phyloP scores from a whole-genome alignment of 2,113 vertebrate species.

The Erinaceus europaeus region DNA sequence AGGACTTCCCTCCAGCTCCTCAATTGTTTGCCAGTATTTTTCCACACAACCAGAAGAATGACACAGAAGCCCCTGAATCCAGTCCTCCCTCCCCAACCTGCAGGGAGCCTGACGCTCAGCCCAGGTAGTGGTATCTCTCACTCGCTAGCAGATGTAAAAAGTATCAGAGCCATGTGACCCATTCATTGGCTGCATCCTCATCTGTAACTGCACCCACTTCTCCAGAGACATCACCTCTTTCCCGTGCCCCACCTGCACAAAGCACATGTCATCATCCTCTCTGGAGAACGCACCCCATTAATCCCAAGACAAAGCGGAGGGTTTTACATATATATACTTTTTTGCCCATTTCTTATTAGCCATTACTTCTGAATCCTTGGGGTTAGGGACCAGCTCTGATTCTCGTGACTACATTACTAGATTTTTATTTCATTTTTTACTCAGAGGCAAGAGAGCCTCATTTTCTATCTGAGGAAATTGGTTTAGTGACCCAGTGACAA shows the following conservation, averaged over 20 bases:
- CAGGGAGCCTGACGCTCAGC: too few species aligned
- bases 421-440: conserved; percentile 68
- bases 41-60: background rate
- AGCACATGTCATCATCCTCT: background rate
- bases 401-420: conserved; percentile 59
- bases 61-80: background rate
- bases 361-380: conserved; percentile 48
- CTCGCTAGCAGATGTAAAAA: too few species aligned
- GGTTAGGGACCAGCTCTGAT: conserved; percentile 63
- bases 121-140: too few species aligned
- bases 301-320: conserved; percentile 49
- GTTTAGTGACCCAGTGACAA: conserved; percentile 72
- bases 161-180: conserved; percentile 16
- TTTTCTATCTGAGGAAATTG: conserved; percentile 68
- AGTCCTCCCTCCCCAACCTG: background rate
- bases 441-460: conserved; percentile 49
- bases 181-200: conserved; percentile 4
- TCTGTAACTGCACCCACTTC: conserved; percentile 7
- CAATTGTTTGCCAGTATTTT: background rate
- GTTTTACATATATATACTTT: conserved; percentile 58
- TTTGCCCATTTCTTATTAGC: conserved; percentile 64
- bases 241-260: background rate
- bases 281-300: conserved; percentile 51
- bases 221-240: background rate
- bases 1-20: background rate